Base-by-base conservation (phyloP, 2,888 invertebrate species). In the Eupsilia transversa region DNA sequence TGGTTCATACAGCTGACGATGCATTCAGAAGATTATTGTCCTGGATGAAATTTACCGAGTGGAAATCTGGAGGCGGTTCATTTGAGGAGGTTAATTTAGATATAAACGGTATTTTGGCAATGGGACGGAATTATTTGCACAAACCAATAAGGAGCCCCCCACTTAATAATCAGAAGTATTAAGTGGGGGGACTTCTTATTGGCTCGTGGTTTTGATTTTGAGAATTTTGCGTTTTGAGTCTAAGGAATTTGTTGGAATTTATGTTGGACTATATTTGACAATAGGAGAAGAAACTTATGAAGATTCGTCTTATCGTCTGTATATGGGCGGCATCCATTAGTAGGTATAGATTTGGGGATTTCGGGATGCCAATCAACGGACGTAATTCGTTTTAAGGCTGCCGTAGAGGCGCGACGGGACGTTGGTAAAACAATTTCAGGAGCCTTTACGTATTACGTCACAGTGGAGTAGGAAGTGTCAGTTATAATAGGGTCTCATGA, bases 1-100 rank as follows among this genome's bases (percentile, higher is more conserved):
- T 77, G 84, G 88, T 86, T 88, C 85, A 82, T 90, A 89, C 79
- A 78, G 92, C 93, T 93, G 92, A 93, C 91, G 87, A 86, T 93
- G 94, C 94, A 91, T 89, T 91, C 86, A 78, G 81, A 79, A 90
- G 92, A 93, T 93, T 94, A 92, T 92, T 92, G 91, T 92, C 85
- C 88, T 83, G 88, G 87, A 85, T 86, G 83, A 91, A 91, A 92
- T 92, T 91, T 91, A 90, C 90, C 88, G 90, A 85, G 85, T 87
- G 87, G 89, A 91, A 92, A 92, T 91, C 89, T 88, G 38, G 86
- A 89, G 87, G 87, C 86, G 75, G 85, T 81, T 71, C 75, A 33
- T 72, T 35, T 79, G 84, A 86, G 86, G 82, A 90, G 87, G 91
- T 91, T 93, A 92, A 93, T 93, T 93, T 93, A 88, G 87, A 88